Evolutionary conservation across 2,888 invertebrate species (phyloP), one percentile per base, ranked within the genome.

Genomic region (Helobdella robusta): DNA sequence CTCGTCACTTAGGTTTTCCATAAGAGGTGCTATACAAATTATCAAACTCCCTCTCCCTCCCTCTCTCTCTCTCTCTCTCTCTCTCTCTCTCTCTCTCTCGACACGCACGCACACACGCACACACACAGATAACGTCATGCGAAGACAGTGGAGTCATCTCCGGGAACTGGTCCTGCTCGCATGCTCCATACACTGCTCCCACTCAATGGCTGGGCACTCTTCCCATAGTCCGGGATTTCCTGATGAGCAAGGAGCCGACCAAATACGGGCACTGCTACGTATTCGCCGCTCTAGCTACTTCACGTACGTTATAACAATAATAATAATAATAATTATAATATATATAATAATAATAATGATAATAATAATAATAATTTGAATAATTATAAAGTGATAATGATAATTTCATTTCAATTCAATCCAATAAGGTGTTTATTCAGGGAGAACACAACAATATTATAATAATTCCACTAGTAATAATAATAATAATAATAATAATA

Each of bases 191-290:
- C 18, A 86, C 86, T 0, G 84, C 89, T 23, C 93, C 94, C 0
- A 86, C 89, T 0, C 87, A 89, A 74, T 95, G 94, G 94, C 82
- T 89, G 28, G 92, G 92, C 0, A 91, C 91, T 40, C 84, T 87
- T 70, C 85, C 86, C 69, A 93, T 94, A 70, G 78, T 94, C 18
- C 89, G 91, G 76, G 84, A 88, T 75, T 94, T 86, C 80, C 87
- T 86, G 74, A 85, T 86, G 71, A 89, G 86, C 64, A 85, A 85
- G 32, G 88, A 87, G 72, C 88, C 92, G 0, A 90, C 94, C 8
- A 83, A 83, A 23, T 91, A 87, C 73, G 93, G 91, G 0, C 94
- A 94, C 74, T 94, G 94, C 76, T 91, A 89, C 89, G 89, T 89
- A 1, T 90, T 91, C 75, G 86, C 92, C 2, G 94, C 92, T 0